Conservation (phyloP, 1,140 invertebrate genomes). For the Phenacoccus solenopsis region DNA sequence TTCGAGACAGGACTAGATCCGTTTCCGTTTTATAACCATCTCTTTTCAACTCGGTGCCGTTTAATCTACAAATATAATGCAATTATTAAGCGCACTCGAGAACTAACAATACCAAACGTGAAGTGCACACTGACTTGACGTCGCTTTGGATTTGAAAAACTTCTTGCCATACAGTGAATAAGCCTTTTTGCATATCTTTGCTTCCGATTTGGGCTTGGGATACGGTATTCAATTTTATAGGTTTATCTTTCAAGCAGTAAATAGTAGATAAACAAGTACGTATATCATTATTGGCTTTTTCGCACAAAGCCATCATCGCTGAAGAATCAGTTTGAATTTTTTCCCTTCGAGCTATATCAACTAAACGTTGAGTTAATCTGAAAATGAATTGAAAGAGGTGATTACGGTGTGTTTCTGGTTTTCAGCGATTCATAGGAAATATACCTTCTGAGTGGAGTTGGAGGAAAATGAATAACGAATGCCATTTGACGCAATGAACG, state of each 20-base stretch:
- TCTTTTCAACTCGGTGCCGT: neutral
- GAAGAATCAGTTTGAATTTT: slow-evolving; percentile 55
- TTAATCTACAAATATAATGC: neutral
- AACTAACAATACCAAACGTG: neutral
- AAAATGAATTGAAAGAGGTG: slow-evolving; percentile 21
- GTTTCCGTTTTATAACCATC: neutral
- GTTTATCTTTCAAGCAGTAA: slow-evolving; percentile 49
- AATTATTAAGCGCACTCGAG: neutral
- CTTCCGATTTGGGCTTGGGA: slow-evolving; percentile 57
- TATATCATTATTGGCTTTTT: slow-evolving; percentile 77
- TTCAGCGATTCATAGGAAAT: neutral
- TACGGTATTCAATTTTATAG: slow-evolving; percentile 50
- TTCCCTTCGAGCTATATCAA: slow-evolving; percentile 54
- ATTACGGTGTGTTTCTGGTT: neutral
- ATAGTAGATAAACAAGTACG: slow-evolving; percentile 73
- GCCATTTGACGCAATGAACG: slow-evolving; percentile 56
- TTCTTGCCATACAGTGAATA: slow-evolving; percentile 74
- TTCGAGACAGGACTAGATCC: neutral
- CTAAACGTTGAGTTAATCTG: slow-evolving; percentile 49
- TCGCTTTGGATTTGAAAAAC: slow-evolving; percentile 52
- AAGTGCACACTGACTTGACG: neutral
- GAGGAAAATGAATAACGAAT: slow-evolving; percentile 60
- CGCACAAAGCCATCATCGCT: slow-evolving; percentile 56
- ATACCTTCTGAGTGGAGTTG: slow-evolving; percentile 41
- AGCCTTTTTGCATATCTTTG: slow-evolving; percentile 72